These are phyloP conservation scores for Diprion similis DNA, from an alignment of 1,140 invertebrate genomes.

Conservation along the genomic window DNA sequence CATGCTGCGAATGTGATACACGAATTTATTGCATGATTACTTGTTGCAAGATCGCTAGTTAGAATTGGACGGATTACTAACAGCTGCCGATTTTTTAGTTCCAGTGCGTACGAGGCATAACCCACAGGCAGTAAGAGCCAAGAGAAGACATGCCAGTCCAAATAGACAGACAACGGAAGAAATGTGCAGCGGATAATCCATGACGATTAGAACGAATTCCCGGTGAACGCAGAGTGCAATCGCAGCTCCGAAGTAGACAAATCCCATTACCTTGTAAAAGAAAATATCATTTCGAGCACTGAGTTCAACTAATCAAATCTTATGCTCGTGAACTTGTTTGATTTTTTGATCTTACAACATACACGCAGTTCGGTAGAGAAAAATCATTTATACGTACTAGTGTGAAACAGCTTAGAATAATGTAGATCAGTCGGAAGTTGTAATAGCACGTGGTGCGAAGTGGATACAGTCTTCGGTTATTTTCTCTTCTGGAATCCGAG, in stretches of 20 bases:
- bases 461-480: background rate
- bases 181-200: slow-evolving; percentile 14
- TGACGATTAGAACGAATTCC: slow-evolving; percentile 16
- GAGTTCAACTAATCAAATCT: too few relatives aligned
- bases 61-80: background rate
- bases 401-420: slow-evolving; percentile 25
- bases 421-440: slow-evolving; percentile 23
- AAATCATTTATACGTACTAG: slow-evolving; percentile 14
- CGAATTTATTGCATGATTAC: background rate
- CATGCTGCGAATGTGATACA: slow-evolving; percentile 15
- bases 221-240: slow-evolving; percentile 13
- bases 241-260: slow-evolving; percentile 20
- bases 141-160: slow-evolving; percentile 17
- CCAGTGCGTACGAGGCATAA: slow-evolving; percentile 16
- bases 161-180: slow-evolving; percentile 9
- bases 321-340: too few relatives aligned
- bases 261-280: slow-evolving; percentile 16
- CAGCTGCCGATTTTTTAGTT: slow-evolving; percentile 17
- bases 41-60: background rate
- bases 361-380: too few relatives aligned
- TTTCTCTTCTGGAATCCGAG: background rate
- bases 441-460: slow-evolving; percentile 16
- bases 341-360: too few relatives aligned
- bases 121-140: slow-evolving; percentile 5
- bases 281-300: background rate